Conservation (phyloP, 1,140 invertebrate species). For the Cryptotermes secundus region DNA sequence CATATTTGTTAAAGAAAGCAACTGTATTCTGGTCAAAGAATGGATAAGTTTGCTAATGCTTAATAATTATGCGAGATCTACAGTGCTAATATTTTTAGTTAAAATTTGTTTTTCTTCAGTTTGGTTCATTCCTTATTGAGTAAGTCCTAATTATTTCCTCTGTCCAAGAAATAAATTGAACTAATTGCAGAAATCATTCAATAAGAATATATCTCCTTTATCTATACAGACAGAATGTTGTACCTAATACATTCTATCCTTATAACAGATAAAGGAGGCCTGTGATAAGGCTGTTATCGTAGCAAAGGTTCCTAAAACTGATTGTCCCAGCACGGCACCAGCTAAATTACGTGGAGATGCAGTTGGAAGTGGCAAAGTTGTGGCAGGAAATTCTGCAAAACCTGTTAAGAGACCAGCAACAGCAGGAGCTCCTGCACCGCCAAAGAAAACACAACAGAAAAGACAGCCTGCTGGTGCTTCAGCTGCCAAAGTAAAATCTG, state of each 20-base stretch:
- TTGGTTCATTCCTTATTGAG: too few species aligned
- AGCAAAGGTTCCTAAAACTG: slow-evolving; percentile 63
- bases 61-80: too few species aligned
- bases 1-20: too few species aligned
- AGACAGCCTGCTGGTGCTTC: slow-evolving; percentile 25
- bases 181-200: too few species aligned
- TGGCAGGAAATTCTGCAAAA: slow-evolving; percentile 56
- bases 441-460: slow-evolving; percentile 31
- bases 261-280: slow-evolving; percentile 81
- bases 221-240: too few species aligned
- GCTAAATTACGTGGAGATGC: slow-evolving; percentile 43
- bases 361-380: slow-evolving; percentile 37
- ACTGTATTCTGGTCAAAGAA: too few species aligned
- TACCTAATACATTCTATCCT: not conserved
- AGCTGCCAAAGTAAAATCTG: slow-evolving; percentile 35
- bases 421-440: slow-evolving; percentile 44
- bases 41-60: too few species aligned
- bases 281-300: slow-evolving; percentile 88
- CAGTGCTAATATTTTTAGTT: too few species aligned
- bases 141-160: too few species aligned
- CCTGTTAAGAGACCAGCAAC: slow-evolving; percentile 54
- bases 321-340: slow-evolving; percentile 58
- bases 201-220: too few species aligned
- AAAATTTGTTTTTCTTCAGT: too few species aligned
- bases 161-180: too few species aligned